Evolutionary conservation across 2,113 vertebrate species (phyloP), one percentile per base, ranked within the genome.

Genomic region (Myrmecophaga tridactyla): DNA sequence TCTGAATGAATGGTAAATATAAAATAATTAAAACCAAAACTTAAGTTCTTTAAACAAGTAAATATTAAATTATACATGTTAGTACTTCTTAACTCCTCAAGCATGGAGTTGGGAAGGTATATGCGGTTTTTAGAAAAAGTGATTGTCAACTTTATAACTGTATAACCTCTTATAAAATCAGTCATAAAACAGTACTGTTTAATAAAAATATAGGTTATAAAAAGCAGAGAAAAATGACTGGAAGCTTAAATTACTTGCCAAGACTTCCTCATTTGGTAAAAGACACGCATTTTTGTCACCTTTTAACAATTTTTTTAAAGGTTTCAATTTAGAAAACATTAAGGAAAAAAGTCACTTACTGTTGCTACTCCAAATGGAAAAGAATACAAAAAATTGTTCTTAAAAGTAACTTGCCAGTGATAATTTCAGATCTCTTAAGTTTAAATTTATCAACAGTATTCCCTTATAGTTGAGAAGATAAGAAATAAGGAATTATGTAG

Each of bases 131-230:
- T 34, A 93, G 53, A 89, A 96, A 63, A 80, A 3, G 41, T 43
- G 34, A 78, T 92, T 86, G 94, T 89, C 36, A 89, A 93, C 70
- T 89, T 94, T 31, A 82, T 53, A 93, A 97, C 89, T 91, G 93
- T 80, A 86, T 43, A 95, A 76, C 29, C 63, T 65, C 84, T 58
- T 91, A 86, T 95, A 95, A 89, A 92, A 93, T 93, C 18, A 36
- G 72, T 70, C 67, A 81, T 75, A 91, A 91, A 80, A 77, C 9
- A 87, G 13, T 27, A 12, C 58, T 73, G 25, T 87, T 95, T 72
- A 93, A 83, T 62, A 63, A 76, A 94, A 94, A 87, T 18, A 27
- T 2, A 69, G 36, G 17, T 76, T 84, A 73, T 72, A 89, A 94
- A 92, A 94, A 84, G 18, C 58, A 86, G 13, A 94, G 76, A 92